These are phyloP conservation scores for Spilosoma lubricipeda DNA, from an alignment of 2,888 invertebrate genomes.

Conservation along the genomic window DNA sequence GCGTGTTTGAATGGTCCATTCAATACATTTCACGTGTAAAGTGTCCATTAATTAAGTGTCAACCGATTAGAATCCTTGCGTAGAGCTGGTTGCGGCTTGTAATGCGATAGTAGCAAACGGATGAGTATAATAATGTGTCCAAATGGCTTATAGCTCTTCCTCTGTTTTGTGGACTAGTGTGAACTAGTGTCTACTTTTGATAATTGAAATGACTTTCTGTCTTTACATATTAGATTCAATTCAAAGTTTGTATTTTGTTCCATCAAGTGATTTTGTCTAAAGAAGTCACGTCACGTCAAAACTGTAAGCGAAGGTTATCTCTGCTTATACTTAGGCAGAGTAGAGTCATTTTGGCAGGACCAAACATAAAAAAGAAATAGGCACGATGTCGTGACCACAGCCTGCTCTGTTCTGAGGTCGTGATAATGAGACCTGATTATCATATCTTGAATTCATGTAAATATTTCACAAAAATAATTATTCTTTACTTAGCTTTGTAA, in stretches of 20 bases:
- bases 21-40: constrained; percentile 54
- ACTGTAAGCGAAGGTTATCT: too few species aligned
- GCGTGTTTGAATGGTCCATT: constrained; percentile 36
- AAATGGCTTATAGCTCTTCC: neutral
- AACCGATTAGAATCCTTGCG: constrained; percentile 45
- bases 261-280: neutral
- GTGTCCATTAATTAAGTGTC: constrained; percentile 55
- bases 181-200: neutral
- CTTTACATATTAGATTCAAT: neutral
- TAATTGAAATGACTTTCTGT: neutral
- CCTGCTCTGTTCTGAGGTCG: too few species aligned
- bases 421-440: too few species aligned
- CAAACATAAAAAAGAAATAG: too few species aligned
- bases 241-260: neutral
- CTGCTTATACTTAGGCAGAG: too few species aligned
- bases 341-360: too few species aligned
- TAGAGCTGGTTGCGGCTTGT: constrained; percentile 31
- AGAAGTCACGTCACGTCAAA: too few species aligned
- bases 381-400: too few species aligned
- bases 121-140: constrained; percentile 19
- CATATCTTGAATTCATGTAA: too few species aligned
- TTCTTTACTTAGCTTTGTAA: too few species aligned
- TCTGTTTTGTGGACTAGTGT: constrained; percentile 1
- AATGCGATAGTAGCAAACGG: constrained; percentile 32
- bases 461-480: too few species aligned